Conservation (phyloP, 2,888 invertebrate species). For the Microplitis deprimator region DNA sequence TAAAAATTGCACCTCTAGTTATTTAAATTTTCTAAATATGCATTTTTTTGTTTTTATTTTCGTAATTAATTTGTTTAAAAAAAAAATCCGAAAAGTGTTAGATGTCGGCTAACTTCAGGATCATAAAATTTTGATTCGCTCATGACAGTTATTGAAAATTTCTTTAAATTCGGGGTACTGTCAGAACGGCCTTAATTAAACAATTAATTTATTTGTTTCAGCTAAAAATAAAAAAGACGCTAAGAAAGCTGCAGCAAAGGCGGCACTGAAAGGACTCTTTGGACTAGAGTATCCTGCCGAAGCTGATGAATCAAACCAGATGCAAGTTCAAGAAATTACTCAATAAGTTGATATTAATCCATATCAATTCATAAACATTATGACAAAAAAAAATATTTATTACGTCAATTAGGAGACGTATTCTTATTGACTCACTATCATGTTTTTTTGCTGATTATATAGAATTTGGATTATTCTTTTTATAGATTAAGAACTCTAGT, state of each 20-base stretch:
- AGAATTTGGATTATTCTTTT: too few relatives aligned
- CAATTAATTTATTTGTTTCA: constrained; percentile 16
- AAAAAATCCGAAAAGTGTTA: too few relatives aligned
- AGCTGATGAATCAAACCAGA: not conserved
- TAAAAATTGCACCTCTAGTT: too few relatives aligned
- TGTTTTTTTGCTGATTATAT: too few relatives aligned
- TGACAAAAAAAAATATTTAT: not conserved
- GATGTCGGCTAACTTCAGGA: too few relatives aligned
- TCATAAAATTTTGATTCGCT: too few relatives aligned
- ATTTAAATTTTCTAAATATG: too few relatives aligned
- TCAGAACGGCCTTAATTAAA: not conserved
- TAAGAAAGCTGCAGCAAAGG: constrained; percentile 67
- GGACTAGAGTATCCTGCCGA: constrained; percentile 65
- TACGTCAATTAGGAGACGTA: too few relatives aligned
- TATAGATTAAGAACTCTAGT: not conserved
- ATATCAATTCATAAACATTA: not conserved
- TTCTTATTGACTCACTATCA: too few relatives aligned
- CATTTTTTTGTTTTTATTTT: too few relatives aligned
- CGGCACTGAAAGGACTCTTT: constrained; percentile 62
- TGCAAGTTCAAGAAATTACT: not conserved
- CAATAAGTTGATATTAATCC: not conserved
- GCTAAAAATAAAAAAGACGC: constrained; percentile 68
- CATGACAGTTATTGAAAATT: not conserved
- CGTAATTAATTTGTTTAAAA: too few relatives aligned
- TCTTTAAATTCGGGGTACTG: not conserved